Base-by-base conservation (phyloP, 2,113 vertebrate species). In the Ctenomys sociabilis region DNA sequence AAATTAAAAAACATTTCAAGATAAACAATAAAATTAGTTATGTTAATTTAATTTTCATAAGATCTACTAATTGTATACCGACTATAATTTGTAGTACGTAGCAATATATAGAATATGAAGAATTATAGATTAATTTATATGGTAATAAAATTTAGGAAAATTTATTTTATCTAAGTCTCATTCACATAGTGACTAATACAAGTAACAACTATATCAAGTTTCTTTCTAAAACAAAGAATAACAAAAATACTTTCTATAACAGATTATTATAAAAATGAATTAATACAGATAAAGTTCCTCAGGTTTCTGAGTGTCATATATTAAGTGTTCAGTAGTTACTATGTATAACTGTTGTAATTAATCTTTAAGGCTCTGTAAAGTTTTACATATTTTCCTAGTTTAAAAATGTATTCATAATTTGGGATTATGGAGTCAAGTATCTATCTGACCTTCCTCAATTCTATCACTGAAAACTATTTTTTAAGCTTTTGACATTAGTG, bases 31-130 rank as follows among this genome's bases (percentile, higher is more conserved):
- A 54, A 54, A 80, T 49, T 54, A 49, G 16, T 95, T 94, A 63
- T 54, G 28, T 81, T 68, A 90, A 37, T 84, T 45, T 30, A 72
- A 85, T 92, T 94, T 95, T 94, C 57, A 32, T 88, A 94, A 85
- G 30, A 92, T n/a, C 45, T 52, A 83, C 63, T 84, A 83, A 93
- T 84, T 95, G 89, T 78, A 66, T 82, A 19, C 75, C 13, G 1
- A 92, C 90, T 94, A 89, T 1, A 92, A 92, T 35, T 35, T 87
- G 19, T 49, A 64, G n/a, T 54, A 63, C 88, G 43, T 80, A 94
- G 87, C 85, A 90, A 66, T 30, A 45, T 43, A 78, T 0, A 52
- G 3, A 82, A 85, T 70, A 70, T 75, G 26, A 72, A 19, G 72
- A 91, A 85, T 54, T 82, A 68, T 28, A 95, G 54, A 94, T 84